Base-by-base conservation (phyloP, 2,888 invertebrate species). In the Timandra comae region DNA sequence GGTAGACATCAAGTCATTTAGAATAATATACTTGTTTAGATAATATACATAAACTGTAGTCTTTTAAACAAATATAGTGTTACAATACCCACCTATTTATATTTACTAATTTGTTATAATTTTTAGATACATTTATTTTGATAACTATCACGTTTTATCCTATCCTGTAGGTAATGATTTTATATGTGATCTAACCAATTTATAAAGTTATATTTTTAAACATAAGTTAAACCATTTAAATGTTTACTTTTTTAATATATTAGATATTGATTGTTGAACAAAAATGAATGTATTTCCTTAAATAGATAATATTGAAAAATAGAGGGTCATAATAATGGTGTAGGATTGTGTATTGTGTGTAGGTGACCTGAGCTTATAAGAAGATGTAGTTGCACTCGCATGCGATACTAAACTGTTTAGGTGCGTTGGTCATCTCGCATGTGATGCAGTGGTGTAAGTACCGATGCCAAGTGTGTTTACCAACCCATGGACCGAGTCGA, bases 61-160 rank as follows among this genome's bases (percentile, higher is more conserved):
- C 48, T 71, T 71, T 61, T 39, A 35, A 41, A 30, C 71, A 71
- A 66, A 62, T 33, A 42, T 44, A 56, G n/a, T n/a, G n/a, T n/a
- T n/a, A n/a, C n/a, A n/a, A 38, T 23, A 23, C 41, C 41, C 41
- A 31, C 35, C 35, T 28, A 42, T 51, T 44, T 35, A 50, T 46
- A 55, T 63, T 56, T 52, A 50, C n/a, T n/a, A n/a, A n/a, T 52
- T 65, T 64, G 57, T 61, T 65, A 62, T 50, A 55, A 59, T 71
- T 64, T 80, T 80, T 80, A 68, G 78, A 81, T 49, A 52, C 62
- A 47, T 70, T 80, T 82, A 79, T 80, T 84, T 81, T 81, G 78
- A 80, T 81, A 78, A 63, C 46, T 54, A 56, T 62, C 60, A 60
- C 56, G 51, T 74, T 70, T 68, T 73, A 71, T 59, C 66, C 61